Evolutionary conservation across 2,113 vertebrate species (phyloP).

Genomic region (Cacatua alba): DNA sequence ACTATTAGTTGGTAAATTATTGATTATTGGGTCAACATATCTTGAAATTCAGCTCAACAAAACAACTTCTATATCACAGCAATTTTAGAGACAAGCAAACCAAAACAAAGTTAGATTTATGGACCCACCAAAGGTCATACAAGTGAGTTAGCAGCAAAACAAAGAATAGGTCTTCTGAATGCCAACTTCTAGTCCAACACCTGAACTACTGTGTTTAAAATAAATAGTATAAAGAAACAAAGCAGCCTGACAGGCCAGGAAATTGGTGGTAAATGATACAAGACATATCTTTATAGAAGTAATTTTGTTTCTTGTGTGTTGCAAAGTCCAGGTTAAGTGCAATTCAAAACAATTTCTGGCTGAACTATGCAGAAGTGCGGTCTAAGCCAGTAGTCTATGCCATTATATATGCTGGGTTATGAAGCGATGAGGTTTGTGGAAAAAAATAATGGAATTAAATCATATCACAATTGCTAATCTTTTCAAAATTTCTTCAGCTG

Average conservation of each 20-base stretch:
- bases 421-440: neutral
- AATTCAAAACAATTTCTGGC: neutral
- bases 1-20: conserved; percentile 27
- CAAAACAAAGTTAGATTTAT: conserved; percentile 33
- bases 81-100: conserved; percentile 25
- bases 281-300: neutral
- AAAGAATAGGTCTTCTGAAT: neutral
- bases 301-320: neutral
- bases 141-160: neutral
- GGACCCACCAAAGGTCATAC: conserved; percentile 17
- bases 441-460: neutral
- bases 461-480: neutral
- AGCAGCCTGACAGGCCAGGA: neutral
- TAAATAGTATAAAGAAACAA: neutral
- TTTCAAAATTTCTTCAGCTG: neutral
- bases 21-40: conserved; percentile 30
- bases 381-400: neutral
- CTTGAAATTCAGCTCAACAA: conserved; percentile 31
- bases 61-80: neutral
- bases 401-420: neutral
- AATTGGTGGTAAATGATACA: neutral
- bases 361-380: neutral
- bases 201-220: neutral
- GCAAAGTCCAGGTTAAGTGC: neutral
- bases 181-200: neutral